These are phyloP conservation scores for Drosophila ustulata DNA, from an alignment of 2,888 invertebrate genomes.

Conservation along the genomic window DNA sequence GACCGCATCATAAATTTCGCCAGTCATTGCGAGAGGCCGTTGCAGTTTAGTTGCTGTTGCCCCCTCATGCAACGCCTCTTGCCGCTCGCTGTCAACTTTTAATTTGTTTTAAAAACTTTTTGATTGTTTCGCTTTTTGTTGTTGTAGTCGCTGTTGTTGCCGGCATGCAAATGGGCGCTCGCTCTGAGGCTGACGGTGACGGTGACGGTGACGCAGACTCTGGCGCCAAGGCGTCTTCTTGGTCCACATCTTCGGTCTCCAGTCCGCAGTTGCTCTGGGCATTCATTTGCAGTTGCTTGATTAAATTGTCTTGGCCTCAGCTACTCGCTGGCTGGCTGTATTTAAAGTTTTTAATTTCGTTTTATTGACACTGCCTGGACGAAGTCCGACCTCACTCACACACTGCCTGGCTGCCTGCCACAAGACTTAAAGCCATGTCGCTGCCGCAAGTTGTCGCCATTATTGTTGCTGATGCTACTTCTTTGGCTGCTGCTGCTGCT, in stretches of 20 bases:
- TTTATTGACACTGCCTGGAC: conserved; percentile 69
- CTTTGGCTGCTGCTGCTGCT: conserved; percentile 4
- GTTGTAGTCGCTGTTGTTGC: conserved; percentile 31
- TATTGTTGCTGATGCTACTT: conserved; percentile 21
- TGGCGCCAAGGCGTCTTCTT: conserved; percentile 51
- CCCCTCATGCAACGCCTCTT: not conserved
- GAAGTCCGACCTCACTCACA: conserved; percentile 4
- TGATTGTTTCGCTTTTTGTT: conserved; percentile 70
- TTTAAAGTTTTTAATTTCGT: conserved; percentile 77
- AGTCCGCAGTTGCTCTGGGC: conserved; percentile 40
- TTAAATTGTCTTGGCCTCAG: conserved; percentile 65
- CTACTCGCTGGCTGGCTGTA: conserved; percentile 48
- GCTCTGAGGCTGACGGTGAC: not conserved
- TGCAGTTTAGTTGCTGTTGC: conserved; percentile 46
- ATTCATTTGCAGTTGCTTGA: conserved; percentile 75
- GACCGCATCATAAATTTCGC: conserved; percentile 73
- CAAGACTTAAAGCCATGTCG: conserved; percentile 24
- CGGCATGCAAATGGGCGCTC: conserved; percentile 68
- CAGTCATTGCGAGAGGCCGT: conserved; percentile 57
- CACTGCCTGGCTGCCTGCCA: not conserved
- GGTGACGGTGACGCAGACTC: conserved; percentile 1
- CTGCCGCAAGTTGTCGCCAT: conserved; percentile 40
- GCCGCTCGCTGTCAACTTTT: conserved; percentile 69
- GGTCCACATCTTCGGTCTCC: conserved; percentile 28
- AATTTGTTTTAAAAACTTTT: conserved; percentile 81